Base-by-base conservation (phyloP, 2,888 invertebrate genomes). In the Lepetodrilus schrolli region DNA sequence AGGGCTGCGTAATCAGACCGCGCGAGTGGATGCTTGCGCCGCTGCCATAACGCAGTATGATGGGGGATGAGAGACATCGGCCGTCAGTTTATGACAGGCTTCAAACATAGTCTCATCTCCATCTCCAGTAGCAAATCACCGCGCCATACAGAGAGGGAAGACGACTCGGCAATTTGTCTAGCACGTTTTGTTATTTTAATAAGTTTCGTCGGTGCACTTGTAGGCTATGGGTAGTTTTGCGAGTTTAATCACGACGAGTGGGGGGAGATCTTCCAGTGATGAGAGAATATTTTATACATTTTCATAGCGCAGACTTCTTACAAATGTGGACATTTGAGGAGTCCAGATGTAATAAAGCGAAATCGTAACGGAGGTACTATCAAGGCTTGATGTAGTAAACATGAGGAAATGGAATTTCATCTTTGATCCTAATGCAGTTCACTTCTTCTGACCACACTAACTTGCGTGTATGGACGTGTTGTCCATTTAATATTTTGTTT, bases 111-210 rank as follows among this genome's bases (percentile, higher is more conserved):
- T 10, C 58, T 17, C 30, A 30, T 13, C 30, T 17, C 34, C 30
- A 17, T 17, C 5, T 7, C 58, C 2, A 23, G 58, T 58, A 58
- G 17, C 58, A 58, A 58, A 58, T 58, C 58, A 58, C 30, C 7
- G 10, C 30, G 4, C 58, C 58, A 26, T 4, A 23, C 26, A 34
- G 7, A n/a, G 17, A 17, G 13, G 34, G 30, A 26, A 30, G 58
- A 17, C 58, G 34, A 58, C 34, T 58, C 30, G 58, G 17, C 58
- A 17, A 30, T n/a, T n/a, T n/a, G n/a, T n/a, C n/a, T n/a, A n/a
- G n/a, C 58, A 58, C 30, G 26, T 58, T 58, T 58, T 58, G 58
- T 58, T 58, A 58, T 58, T 58, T 30, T 58, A 58, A 58, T 58
- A 58, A 58, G 58, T 58, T 58, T 58, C 58, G 26, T 30, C 34